Percentiles rank a stretch among this genome's conserved stretches.
Conservation (phyloP, 1,140 invertebrate species). For the Bombus balteatus region DNA sequence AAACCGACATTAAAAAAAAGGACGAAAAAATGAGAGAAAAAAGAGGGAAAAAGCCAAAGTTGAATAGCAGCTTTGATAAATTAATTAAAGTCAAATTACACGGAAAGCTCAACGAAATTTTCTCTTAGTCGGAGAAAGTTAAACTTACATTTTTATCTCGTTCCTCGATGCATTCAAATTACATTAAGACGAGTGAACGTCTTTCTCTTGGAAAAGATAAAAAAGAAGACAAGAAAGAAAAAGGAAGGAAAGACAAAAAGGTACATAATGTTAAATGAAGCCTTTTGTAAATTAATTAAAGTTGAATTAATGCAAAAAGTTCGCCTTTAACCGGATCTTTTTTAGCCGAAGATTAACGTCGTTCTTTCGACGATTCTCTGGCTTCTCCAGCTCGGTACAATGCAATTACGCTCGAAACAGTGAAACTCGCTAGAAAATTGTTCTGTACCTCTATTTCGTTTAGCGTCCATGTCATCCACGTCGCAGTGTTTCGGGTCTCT, state of each 20-base stretch:
- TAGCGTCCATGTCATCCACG: too few relatives aligned
- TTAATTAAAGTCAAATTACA: slow-evolving; percentile 19
- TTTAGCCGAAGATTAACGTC: slow-evolving; percentile 13
- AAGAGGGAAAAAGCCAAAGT: too few relatives aligned
- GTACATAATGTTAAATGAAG: not conserved
- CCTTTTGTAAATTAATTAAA: slow-evolving; percentile 23
- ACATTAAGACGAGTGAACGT: not conserved
- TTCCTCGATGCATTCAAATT: not conserved
- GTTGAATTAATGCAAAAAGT: slow-evolving; percentile 9
- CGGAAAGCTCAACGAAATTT: not conserved
- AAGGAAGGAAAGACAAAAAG: not conserved
- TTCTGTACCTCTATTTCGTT: not conserved
- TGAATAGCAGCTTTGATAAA: not conserved
- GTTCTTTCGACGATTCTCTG: not conserved
- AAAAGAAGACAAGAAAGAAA: not conserved
- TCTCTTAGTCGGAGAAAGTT: not conserved
- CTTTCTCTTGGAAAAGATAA: not conserved
- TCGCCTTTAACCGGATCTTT: not conserved
- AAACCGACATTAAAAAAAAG: not conserved
- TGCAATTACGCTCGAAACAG: slow-evolving; percentile 29
- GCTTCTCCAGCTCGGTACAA: not conserved
- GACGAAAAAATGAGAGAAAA: too few relatives aligned
- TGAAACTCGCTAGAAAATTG: slow-evolving; percentile 20
- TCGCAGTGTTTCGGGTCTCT: slow-evolving; percentile 4
- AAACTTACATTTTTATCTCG: not conserved